Conservation (phyloP, 2,888 invertebrate species). For the Fragum fragum region DNA sequence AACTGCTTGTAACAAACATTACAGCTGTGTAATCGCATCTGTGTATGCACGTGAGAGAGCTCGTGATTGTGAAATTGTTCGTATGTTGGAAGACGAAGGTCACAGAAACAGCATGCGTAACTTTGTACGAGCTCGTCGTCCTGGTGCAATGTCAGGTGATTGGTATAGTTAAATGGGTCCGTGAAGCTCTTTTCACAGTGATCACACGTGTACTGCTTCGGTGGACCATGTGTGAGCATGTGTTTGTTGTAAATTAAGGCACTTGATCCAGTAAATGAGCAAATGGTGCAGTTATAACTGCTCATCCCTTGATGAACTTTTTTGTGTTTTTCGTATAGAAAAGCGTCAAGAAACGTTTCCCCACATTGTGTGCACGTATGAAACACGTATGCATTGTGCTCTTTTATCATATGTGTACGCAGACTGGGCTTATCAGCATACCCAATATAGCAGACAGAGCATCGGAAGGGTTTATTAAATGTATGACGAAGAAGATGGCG, state of each 20-base stretch:
- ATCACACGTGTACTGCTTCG: conserved; percentile 69
- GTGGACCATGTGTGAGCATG: conserved; percentile 70
- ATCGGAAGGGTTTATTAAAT: conserved; percentile 77
- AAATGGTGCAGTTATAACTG: conserved; percentile 73
- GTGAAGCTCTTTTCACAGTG: conserved; percentile 73
- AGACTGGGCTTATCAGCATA: conserved; percentile 79
- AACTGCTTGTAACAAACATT: conserved; percentile 74
- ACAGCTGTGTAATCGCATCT: conserved; percentile 66
- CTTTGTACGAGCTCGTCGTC: conserved; percentile 65
- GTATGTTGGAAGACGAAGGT: conserved; percentile 67
- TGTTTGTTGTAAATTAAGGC: conserved; percentile 76
- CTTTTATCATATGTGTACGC: conserved; percentile 75
- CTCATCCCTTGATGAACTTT: conserved; percentile 75
- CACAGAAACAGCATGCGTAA: conserved; percentile 79
- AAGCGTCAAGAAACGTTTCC: conserved; percentile 70
- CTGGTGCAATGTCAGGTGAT: conserved; percentile 77
- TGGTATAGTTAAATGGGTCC: conserved; percentile 78
- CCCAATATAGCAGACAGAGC: conserved; percentile 75
- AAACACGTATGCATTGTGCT: conserved; percentile 71
- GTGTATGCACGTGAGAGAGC: conserved; percentile 75
- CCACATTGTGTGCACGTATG: conserved; percentile 79
- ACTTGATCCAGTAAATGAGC: conserved; percentile 77
- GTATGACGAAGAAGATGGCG: conserved; percentile 79
- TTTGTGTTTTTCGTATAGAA: conserved; percentile 74
- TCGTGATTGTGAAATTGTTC: conserved; percentile 79